A percentile compares a stretch with the other conserved stretches of the same genome.
phyloP scores from a whole-genome alignment of 2,888 invertebrate species.

The Gibbula magus region DNA sequence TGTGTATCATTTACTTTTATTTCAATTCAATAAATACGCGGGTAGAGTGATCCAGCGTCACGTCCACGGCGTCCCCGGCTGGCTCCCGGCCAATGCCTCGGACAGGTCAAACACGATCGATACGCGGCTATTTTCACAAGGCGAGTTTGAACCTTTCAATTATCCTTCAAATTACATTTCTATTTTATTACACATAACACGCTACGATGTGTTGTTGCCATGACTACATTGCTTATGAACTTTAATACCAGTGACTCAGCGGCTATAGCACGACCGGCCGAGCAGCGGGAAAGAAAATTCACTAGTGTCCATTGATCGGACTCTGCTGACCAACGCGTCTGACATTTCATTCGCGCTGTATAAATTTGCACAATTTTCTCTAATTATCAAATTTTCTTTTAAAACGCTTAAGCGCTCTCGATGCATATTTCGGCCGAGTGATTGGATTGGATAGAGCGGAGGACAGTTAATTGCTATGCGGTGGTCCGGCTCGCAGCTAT shows the following conservation, averaged over 20 bases:
- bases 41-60: background rate
- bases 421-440: constrained; percentile 11
- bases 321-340: background rate
- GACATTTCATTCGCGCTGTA: constrained; percentile 23
- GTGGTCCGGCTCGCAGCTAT: background rate
- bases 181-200: constrained; percentile 50
- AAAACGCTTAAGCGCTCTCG: background rate
- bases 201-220: constrained; percentile 45
- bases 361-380: constrained; percentile 21
- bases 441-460: background rate
- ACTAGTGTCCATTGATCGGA: constrained; percentile 6
- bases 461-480: background rate
- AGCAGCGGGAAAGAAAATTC: constrained; percentile 2
- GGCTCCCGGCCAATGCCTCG: background rate
- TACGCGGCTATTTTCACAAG: constrained; percentile 42
- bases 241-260: constrained; percentile 42
- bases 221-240: constrained; percentile 47
- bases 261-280: background rate
- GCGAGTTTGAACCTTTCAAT: constrained; percentile 44
- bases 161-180: constrained; percentile 48
- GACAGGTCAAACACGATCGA: constrained; percentile 30
- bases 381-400: constrained; percentile 21
- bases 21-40: constrained; percentile 21
- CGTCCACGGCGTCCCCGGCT: constrained; percentile 1
- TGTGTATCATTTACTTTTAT: constrained; percentile 26